Percentiles rank a stretch among this genome's conserved stretches.
Conservation (phyloP, 2,888 invertebrate genomes). For the Megamerina dolium region DNA sequence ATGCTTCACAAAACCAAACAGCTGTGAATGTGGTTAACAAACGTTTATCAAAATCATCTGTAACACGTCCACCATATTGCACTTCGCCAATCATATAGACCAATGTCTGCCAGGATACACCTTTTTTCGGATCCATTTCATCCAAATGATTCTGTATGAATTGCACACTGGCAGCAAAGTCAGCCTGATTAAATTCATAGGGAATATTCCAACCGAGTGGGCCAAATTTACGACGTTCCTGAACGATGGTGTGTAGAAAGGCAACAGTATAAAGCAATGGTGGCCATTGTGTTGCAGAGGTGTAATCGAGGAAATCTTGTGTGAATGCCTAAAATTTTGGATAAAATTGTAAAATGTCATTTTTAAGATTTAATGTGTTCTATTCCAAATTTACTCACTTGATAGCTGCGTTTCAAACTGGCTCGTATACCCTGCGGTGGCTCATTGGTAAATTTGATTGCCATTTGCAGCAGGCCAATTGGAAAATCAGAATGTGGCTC, state of each 20-base stretch:
- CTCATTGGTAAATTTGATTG: constrained; percentile 96
- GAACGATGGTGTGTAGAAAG: constrained; percentile 91
- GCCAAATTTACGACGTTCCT: constrained; percentile 92
- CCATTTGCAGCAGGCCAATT: constrained; percentile 80
- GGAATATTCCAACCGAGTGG: constrained; percentile 96
- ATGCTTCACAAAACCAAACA: constrained; percentile 90
- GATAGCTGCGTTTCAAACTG: constrained; percentile 90
- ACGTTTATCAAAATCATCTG: constrained; percentile 94
- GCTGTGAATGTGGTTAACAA: constrained; percentile 88
- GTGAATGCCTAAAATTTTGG: constrained; percentile 39
- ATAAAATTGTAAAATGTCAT: too few relatives aligned
- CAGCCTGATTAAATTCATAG: constrained; percentile 91
- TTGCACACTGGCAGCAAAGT: constrained; percentile 91
- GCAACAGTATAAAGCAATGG: constrained; percentile 89
- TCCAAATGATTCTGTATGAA: constrained; percentile 95
- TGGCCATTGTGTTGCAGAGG: constrained; percentile 88
- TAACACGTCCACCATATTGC: constrained; percentile 83
- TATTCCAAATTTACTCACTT: constrained; percentile 44
- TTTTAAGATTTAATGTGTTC: too few relatives aligned
- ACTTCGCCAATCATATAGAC: constrained; percentile 97
- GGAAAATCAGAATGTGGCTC: constrained; percentile 92
- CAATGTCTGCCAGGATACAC: constrained; percentile 94
- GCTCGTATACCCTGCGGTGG: constrained; percentile 94
- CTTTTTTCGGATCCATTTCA: constrained; percentile 94
- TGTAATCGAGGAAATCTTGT: constrained; percentile 89